Conservation (phyloP, 2,888 invertebrate genomes). For the Ganaspis brasiliensis region DNA sequence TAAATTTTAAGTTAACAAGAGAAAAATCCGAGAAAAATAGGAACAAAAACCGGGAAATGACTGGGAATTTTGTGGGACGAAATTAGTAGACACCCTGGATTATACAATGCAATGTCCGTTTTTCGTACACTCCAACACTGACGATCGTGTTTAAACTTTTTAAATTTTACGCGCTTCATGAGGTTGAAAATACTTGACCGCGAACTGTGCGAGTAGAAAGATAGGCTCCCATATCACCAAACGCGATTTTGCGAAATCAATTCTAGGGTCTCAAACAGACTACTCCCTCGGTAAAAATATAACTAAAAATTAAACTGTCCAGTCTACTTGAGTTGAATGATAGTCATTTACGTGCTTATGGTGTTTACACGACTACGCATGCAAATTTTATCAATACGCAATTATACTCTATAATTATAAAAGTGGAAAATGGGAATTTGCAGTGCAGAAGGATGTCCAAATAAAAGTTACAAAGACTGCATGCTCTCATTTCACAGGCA, state of each 20-base stretch:
- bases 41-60: too few species aligned
- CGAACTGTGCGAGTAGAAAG: conserved; percentile 16
- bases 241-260: not conserved
- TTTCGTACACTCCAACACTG: too few species aligned
- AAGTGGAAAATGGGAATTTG: conserved; percentile 30
- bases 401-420: not conserved
- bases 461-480: conserved; percentile 42
- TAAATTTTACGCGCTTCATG: conserved; percentile 19
- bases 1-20: too few species aligned
- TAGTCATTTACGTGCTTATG: conserved; percentile 13
- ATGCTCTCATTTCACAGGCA: conserved; percentile 39
- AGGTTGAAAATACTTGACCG: not conserved
- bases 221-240: not conserved
- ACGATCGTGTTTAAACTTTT: too few species aligned
- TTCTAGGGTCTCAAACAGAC: not conserved
- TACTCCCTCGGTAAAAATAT: not conserved
- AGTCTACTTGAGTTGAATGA: not conserved
- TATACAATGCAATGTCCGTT: too few species aligned
- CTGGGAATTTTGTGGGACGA: too few species aligned
- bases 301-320: conserved; percentile 13
- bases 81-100: too few species aligned
- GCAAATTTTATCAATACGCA: conserved; percentile 29
- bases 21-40: too few species aligned
- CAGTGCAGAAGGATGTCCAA: conserved; percentile 37
- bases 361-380: conserved; percentile 33